These are phyloP conservation scores for Falcaria lacertinaria DNA, from an alignment of 2,888 invertebrate genomes.

Conservation along the genomic window DNA sequence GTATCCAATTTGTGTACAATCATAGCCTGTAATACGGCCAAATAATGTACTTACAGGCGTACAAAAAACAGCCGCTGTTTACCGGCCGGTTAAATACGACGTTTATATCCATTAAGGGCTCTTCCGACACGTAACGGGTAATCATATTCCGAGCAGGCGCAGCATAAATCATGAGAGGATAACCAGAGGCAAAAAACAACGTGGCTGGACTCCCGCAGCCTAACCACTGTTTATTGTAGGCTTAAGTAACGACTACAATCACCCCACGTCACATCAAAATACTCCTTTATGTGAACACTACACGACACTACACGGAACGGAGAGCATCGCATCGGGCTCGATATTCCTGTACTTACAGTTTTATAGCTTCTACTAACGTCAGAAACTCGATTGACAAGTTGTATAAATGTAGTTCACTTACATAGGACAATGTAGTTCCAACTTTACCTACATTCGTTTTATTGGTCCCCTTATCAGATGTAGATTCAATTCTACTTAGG, in stretches of 20 bases:
- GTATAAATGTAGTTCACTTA: no score
- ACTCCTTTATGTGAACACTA: neutral
- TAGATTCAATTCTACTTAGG: slow-evolving; percentile 34
- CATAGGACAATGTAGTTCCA: neutral
- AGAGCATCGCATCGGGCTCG: neutral
- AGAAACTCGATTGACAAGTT: neutral
- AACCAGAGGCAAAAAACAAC: slow-evolving; percentile 66
- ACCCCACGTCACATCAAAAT: neutral
- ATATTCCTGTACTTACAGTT: neutral
- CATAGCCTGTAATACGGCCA: slow-evolving; percentile 26
- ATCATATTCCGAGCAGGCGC: slow-evolving; percentile 71
- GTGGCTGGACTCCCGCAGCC: slow-evolving; percentile 45
- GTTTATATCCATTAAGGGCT: slow-evolving; percentile 75
- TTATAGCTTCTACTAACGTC: neutral
- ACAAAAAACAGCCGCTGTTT: slow-evolving; percentile 45
- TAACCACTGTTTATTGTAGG: slow-evolving; percentile 66
- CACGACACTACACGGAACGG: neutral
- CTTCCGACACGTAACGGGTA: slow-evolving; percentile 68
- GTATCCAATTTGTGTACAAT: slow-evolving; percentile 30
- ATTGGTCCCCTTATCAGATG: slow-evolving; percentile 46
- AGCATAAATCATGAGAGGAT: slow-evolving; percentile 70
- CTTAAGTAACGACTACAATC: slow-evolving; percentile 11
- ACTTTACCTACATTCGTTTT: slow-evolving; percentile 47
- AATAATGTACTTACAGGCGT: slow-evolving; percentile 26
- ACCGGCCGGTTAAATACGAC: slow-evolving; percentile 61